Percentiles rank a stretch among this genome's conserved stretches.
Conservation (phyloP, 2,797 vertebrate species). For the Tadarida brasiliensis region DNA sequence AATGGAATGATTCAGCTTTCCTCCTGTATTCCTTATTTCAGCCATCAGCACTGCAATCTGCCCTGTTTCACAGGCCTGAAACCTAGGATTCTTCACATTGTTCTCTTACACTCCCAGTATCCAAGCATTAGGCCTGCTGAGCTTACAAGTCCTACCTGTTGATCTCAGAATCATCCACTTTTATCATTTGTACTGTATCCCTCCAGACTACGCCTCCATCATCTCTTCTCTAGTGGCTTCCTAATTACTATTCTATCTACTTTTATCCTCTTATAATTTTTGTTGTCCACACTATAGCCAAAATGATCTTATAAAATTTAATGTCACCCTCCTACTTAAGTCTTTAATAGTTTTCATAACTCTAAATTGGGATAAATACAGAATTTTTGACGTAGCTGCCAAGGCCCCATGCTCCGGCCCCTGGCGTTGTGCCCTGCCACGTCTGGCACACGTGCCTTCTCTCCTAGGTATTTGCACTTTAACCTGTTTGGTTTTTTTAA, state of each 20-base stretch:
- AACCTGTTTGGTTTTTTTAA: background rate
- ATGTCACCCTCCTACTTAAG: background rate
- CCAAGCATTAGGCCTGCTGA: background rate
- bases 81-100: background rate
- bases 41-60: background rate
- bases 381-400: background rate
- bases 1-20: background rate
- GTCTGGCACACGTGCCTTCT: background rate
- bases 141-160: background rate
- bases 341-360: conserved; percentile 13
- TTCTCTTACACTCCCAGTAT: background rate
- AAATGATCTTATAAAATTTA: background rate
- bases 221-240: background rate
- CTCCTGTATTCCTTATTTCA: background rate
- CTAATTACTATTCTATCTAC: background rate
- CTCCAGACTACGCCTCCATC: background rate
- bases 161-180: background rate
- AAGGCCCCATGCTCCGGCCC: background rate
- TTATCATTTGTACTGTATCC: too few species aligned
- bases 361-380: conserved; percentile 11
- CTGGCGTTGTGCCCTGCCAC: background rate
- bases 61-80: background rate
- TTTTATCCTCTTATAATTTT: conserved; percentile 12
- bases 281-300: background rate
- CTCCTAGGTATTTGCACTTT: background rate